phyloP scores from a whole-genome alignment of 2,113 vertebrate species.

The Todiramphus saurophagus region DNA sequence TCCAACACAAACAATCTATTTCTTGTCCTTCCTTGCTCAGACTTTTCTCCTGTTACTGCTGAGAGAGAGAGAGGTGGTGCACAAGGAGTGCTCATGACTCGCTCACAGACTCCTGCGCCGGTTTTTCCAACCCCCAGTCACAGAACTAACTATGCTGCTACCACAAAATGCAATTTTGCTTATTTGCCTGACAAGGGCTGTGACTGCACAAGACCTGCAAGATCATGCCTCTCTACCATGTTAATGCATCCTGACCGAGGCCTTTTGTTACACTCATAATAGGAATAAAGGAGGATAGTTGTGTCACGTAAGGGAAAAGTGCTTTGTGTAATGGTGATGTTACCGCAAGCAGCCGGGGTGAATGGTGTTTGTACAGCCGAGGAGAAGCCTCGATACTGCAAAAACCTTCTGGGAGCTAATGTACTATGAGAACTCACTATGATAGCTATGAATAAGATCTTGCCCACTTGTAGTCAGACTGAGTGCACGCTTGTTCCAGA shows the following conservation, averaged over 20 bases:
- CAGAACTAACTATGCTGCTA: neutral
- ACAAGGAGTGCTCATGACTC: neutral
- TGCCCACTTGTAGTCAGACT: neutral
- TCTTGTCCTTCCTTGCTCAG: neutral
- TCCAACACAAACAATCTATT: neutral
- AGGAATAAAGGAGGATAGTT: neutral
- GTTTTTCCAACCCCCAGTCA: accelerated
- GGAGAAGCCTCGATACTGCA: neutral
- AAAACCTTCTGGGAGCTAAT: neutral
- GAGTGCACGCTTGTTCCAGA: neutral
- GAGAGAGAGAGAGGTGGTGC: neutral
- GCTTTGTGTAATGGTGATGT: neutral
- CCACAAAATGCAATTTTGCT: neutral
- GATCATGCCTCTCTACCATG: neutral
- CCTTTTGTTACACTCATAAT: neutral
- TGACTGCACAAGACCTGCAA: neutral
- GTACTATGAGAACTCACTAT: neutral
- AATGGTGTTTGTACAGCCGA: neutral
- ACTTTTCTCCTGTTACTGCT: neutral
- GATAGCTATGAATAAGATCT: neutral
- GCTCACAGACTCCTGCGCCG: neutral
- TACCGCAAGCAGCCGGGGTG: neutral
- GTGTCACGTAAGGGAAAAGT: neutral
- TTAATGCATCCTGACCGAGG: neutral
- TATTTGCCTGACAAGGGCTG: neutral